Conservation (phyloP, 2,113 vertebrate species). For the Hippocampus mohnikei region DNA sequence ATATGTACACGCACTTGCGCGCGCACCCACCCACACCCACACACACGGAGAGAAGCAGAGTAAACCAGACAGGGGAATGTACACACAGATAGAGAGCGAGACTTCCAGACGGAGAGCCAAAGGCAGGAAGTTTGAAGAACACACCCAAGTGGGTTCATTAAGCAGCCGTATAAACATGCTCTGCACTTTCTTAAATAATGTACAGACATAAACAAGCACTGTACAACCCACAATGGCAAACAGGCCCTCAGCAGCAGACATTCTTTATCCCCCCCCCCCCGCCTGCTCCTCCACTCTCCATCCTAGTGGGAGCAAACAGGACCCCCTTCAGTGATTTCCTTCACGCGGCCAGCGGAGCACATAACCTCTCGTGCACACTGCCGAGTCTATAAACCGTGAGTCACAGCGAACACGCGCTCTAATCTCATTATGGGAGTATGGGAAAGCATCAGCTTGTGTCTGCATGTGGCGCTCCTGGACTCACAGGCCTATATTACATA, state of each 20-base stretch:
- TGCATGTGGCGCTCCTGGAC: constrained; percentile 20
- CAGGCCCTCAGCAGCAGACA: constrained; percentile 4
- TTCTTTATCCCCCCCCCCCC: constrained; percentile 7
- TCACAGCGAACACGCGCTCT: constrained; percentile 38
- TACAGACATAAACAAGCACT: constrained; percentile 32
- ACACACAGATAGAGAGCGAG: constrained; percentile 39
- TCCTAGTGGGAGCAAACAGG: constrained; percentile 30
- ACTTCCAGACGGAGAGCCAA: constrained; percentile 27
- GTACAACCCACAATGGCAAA: constrained; percentile 36
- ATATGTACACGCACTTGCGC: constrained; percentile 7
- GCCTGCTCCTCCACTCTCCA: neutral
- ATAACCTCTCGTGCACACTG: constrained; percentile 27
- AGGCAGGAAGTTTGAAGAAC: constrained; percentile 36
- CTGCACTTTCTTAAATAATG: constrained; percentile 16
- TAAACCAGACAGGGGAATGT: constrained; percentile 41
- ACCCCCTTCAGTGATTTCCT: constrained; percentile 52
- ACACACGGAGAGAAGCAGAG: constrained; percentile 24
- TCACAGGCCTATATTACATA: constrained; percentile 23
- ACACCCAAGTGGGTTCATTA: constrained; percentile 46
- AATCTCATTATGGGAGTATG: constrained; percentile 19
- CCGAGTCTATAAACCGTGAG: constrained; percentile 47
- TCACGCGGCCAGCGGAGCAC: constrained; percentile 21
- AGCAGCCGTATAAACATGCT: constrained; percentile 37
- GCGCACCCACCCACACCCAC: too few species aligned
- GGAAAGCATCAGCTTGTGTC: constrained; percentile 26